Conservation (phyloP, 2,113 vertebrate species). For the Oplegnathus fasciatus region DNA sequence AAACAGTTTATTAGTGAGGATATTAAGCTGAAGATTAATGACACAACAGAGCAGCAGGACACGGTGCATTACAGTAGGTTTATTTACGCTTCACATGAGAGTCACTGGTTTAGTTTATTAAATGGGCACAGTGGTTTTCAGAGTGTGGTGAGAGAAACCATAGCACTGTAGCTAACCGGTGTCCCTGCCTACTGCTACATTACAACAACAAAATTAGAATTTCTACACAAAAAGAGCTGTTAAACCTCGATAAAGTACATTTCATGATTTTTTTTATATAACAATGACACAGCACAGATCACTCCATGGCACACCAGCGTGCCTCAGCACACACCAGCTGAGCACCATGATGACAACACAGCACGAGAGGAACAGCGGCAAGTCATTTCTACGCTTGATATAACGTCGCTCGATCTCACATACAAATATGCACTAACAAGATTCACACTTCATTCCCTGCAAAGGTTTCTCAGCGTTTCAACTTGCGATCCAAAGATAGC, state of each 20-base stretch:
- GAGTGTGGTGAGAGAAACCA: constrained; percentile 20
- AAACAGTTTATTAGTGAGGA: constrained; percentile 61
- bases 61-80: constrained; percentile 16
- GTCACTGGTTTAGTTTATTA: constrained; percentile 50
- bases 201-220: constrained; percentile 28
- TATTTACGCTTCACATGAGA: constrained; percentile 23
- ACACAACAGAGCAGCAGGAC: constrained; percentile 48
- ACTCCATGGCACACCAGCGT: neutral
- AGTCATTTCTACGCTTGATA: neutral
- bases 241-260: constrained; percentile 40
- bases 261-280: neutral
- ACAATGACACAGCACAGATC: constrained; percentile 11
- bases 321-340: neutral
- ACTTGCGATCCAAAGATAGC: too few relatives aligned
- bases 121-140: constrained; percentile 15
- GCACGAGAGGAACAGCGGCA: neutral
- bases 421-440: constrained; percentile 4
- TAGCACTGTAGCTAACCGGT: neutral
- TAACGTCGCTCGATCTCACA: neutral
- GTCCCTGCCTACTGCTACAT: constrained; percentile 9
- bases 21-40: constrained; percentile 31
- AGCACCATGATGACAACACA: neutral
- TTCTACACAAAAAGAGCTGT: constrained; percentile 33
- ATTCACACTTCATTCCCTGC: neutral
- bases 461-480: constrained; percentile 8